phyloP scores from a whole-genome alignment of 2,797 vertebrate genomes.

The Trematomus bernacchii region DNA sequence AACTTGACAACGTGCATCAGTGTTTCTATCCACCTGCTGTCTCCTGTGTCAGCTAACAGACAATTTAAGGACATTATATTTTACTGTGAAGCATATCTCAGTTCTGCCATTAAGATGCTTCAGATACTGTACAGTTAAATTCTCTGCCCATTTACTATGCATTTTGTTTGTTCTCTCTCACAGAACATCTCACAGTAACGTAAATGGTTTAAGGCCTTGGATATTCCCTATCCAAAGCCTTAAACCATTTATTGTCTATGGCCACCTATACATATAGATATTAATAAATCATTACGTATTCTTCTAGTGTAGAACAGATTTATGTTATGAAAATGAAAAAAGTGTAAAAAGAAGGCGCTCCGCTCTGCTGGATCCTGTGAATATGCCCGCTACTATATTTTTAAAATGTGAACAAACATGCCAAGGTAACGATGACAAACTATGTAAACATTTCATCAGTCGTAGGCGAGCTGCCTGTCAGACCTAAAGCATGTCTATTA shows the following conservation, averaged over 20 bases:
- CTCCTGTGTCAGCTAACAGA: slow-evolving; percentile 23
- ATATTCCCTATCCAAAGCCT: slow-evolving; percentile 1
- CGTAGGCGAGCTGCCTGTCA: slow-evolving; percentile 10
- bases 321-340: slow-evolving; percentile 8
- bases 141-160: slow-evolving; percentile 15
- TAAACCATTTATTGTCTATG: background rate
- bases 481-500: slow-evolving; percentile 2
- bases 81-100: slow-evolving; percentile 37
- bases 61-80: slow-evolving; percentile 34
- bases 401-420: background rate
- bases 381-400: background rate
- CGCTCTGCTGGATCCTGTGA: slow-evolving; percentile 12
- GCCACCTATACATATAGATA: background rate
- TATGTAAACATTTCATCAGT: slow-evolving; percentile 31
- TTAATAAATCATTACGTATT: background rate
- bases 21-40: slow-evolving; percentile 17
- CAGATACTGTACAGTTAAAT: slow-evolving; percentile 1
- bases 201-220: background rate
- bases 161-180: slow-evolving; percentile 16
- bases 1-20: slow-evolving; percentile 17
- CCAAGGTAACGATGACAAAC: slow-evolving; percentile 19
- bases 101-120: slow-evolving; percentile 20
- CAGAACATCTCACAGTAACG: slow-evolving; percentile 10
- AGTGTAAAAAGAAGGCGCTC: background rate
- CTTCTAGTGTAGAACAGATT: slow-evolving; percentile 1